These are phyloP conservation scores for Athene noctua DNA, from an alignment of 2,113 vertebrate species.

Conservation along the genomic window DNA sequence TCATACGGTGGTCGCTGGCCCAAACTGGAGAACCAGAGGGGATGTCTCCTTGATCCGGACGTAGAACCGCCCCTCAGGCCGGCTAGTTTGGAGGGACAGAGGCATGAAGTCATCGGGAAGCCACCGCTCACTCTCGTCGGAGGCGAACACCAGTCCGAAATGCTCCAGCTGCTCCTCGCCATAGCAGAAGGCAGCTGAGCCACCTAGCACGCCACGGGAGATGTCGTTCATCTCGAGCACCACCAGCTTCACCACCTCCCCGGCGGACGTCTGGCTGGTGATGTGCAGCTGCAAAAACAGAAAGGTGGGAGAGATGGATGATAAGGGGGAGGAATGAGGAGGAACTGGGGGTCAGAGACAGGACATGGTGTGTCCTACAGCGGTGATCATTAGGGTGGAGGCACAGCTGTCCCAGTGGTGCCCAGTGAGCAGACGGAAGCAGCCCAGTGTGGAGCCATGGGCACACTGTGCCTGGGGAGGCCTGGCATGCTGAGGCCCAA, in stretches of 20 bases:
- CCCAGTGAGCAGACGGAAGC: rapidly evolving
- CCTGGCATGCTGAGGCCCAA: rapidly evolving
- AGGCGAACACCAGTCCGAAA: conserved; percentile 83
- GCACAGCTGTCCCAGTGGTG: not conserved
- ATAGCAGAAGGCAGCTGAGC: conserved; percentile 67
- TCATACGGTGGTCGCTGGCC: conserved; percentile 87
- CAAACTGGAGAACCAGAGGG: conserved; percentile 80
- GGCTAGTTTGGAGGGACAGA: conserved; percentile 82
- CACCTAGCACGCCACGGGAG: conserved; percentile 66
- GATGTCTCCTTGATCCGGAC: conserved; percentile 87
- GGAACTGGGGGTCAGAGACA: not conserved
- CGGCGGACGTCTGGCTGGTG: conserved; percentile 77
- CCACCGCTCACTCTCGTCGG: conserved; percentile 81
- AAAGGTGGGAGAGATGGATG: not conserved
- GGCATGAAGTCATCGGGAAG: conserved; percentile 84
- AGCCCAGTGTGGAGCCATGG: rapidly evolving
- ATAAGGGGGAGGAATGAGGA: not conserved
- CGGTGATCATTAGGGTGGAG: not conserved
- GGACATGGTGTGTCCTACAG: rapidly evolving
- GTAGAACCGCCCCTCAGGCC: conserved; percentile 80
- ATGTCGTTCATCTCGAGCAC: conserved; percentile 86
- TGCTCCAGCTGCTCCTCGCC: conserved; percentile 83
- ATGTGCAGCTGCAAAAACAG: conserved; percentile 77
- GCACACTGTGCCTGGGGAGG: rapidly evolving
- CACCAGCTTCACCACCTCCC: conserved; percentile 86